Conservation (phyloP, 1,140 invertebrate species). For the Cydia strobilella region DNA sequence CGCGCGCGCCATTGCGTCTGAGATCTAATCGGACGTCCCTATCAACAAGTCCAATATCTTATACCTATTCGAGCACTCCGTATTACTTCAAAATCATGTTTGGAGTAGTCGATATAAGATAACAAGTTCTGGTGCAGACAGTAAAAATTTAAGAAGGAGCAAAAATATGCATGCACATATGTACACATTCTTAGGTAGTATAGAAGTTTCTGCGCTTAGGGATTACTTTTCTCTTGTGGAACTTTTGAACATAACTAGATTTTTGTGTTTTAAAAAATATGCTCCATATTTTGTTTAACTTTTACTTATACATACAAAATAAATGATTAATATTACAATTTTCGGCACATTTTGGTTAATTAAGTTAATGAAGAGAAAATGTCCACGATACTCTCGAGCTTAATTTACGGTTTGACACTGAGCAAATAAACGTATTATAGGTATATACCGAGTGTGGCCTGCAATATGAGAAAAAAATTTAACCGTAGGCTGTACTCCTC, state of each 20-base stretch:
- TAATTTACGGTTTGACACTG: neutral
- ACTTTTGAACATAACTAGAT: too few species aligned
- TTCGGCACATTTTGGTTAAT: too few species aligned
- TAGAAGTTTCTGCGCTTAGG: neutral
- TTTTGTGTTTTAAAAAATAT: too few species aligned
- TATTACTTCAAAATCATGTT: neutral
- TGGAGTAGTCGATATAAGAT: neutral
- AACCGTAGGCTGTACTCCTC: too few species aligned
- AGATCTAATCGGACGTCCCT: neutral
- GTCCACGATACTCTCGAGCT: neutral
- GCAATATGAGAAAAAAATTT: too few species aligned
- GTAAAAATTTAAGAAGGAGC: neutral
- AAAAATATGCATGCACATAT: neutral
- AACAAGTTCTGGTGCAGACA: neutral
- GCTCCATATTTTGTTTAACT: too few species aligned
- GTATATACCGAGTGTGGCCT: too few species aligned
- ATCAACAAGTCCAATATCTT: conserved; percentile 11
- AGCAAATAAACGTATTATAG: too few species aligned
- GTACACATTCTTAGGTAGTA: neutral
- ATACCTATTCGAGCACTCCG: neutral
- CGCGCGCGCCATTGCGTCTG: conserved; percentile 6
- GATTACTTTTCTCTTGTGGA: too few species aligned
- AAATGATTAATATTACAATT: too few species aligned
- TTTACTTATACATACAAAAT: too few species aligned
- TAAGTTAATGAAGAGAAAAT: neutral